A percentile compares a stretch with the other conserved stretches of the same genome.
These are phyloP conservation scores for Baronia brevicornis DNA, from an alignment of 2,888 invertebrate species.

Conservation along the genomic window DNA sequence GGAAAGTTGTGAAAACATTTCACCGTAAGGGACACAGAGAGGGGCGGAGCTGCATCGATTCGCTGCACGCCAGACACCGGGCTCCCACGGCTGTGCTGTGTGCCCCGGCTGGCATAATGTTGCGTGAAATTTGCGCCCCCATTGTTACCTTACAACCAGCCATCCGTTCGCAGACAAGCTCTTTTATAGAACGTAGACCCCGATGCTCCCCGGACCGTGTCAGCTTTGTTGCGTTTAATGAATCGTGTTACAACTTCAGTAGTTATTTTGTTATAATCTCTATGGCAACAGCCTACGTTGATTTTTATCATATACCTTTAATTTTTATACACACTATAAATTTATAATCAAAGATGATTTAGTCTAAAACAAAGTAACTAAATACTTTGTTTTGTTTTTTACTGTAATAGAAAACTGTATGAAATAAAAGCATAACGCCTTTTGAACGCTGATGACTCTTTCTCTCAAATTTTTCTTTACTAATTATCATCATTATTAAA, in stretches of 20 bases:
- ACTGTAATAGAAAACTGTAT: no score
- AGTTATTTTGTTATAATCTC: constrained; percentile 6
- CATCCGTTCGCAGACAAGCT: constrained; percentile 35
- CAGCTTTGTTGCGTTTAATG: constrained; percentile 20
- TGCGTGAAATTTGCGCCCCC: constrained; percentile 66
- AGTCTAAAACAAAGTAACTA: no score
- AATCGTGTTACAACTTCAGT: constrained; percentile 11
- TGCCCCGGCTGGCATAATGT: constrained; percentile 53
- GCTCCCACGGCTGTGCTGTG: constrained; percentile 27
- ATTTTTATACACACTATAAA: neutral
- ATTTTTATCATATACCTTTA: constrained; percentile 1
- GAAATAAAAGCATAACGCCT: no score
- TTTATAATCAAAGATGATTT: no score
- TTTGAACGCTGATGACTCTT: no score
- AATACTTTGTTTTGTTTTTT: no score
- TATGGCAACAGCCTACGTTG: neutral
- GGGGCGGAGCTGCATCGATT: constrained; percentile 62
- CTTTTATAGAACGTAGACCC: constrained; percentile 41
- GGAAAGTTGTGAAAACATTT: constrained; percentile 33
- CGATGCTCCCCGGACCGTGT: constrained; percentile 43
- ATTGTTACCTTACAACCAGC: constrained; percentile 54
- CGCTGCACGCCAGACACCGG: constrained; percentile 42
- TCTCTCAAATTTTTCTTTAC: no score
- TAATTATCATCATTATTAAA: no score
- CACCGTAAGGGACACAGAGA: constrained; percentile 27